Evolutionary conservation across 2,797 vertebrate species (phyloP).

Genomic region (Nannoperca obscura): DNA sequence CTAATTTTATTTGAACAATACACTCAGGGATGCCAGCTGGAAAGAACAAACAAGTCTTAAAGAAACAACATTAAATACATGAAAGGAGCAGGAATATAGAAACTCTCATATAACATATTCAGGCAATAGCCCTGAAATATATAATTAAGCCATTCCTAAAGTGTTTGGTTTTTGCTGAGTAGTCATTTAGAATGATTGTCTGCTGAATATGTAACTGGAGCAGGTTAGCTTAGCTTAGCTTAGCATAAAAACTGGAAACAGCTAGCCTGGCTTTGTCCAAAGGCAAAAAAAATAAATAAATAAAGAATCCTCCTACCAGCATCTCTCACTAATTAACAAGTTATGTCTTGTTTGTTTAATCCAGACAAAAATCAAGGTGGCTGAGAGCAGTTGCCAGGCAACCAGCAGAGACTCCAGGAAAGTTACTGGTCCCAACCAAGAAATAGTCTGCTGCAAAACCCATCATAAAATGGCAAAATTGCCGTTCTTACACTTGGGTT

Average conservation of each 20-base stretch:
- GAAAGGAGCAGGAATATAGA: slow-evolving; percentile 7
- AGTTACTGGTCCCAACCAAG: neutral
- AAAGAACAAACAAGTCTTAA: slow-evolving; percentile 57
- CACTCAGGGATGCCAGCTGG: slow-evolving; percentile 54
- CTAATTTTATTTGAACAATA: slow-evolving; percentile 73
- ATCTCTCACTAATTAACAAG: neutral
- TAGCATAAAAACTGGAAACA: neutral
- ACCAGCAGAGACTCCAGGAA: neutral
- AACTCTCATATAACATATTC: neutral
- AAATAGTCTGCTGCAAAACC: too few relatives aligned
- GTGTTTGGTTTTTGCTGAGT: slow-evolving; percentile 10
- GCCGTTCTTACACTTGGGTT: neutral
- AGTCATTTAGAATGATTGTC: neutral
- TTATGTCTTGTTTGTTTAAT: neutral
- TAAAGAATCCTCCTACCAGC: neutral
- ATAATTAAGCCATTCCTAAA: slow-evolving; percentile 1
- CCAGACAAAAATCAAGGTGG: neutral
- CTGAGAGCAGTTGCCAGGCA: slow-evolving; percentile 5
- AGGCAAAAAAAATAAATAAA: neutral
- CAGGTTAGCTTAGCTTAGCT: neutral
- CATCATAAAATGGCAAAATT: neutral
- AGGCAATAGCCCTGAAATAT: slow-evolving; percentile 1
- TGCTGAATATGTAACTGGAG: neutral
- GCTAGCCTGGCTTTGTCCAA: neutral
- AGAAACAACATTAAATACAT: slow-evolving; percentile 47